These are phyloP conservation scores for Eupithecia subumbrata DNA, from an alignment of 2,888 invertebrate species.

Conservation along the genomic window DNA sequence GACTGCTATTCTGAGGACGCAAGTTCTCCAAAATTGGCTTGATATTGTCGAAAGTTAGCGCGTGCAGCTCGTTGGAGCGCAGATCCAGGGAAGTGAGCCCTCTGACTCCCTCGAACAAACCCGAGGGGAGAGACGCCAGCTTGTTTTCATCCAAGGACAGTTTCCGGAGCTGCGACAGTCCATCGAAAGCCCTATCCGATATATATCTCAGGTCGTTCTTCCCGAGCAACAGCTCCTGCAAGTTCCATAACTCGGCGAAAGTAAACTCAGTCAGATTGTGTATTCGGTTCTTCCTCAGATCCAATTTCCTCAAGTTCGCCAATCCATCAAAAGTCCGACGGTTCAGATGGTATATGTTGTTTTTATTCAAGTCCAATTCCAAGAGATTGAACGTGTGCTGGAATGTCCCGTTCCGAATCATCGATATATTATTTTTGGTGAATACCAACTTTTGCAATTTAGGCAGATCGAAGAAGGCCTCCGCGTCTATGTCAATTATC, in stretches of 20 bases:
- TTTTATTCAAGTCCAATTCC: constrained; percentile 91
- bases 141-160: constrained; percentile 91
- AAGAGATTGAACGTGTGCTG: constrained; percentile 88
- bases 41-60: constrained; percentile 90
- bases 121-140: constrained; percentile 87
- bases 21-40: constrained; percentile 91
- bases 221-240: constrained; percentile 88
- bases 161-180: constrained; percentile 88
- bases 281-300: constrained; percentile 89
- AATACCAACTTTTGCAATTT: constrained; percentile 89
- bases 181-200: constrained; percentile 90
- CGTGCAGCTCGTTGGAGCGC: constrained; percentile 89
- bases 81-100: constrained; percentile 90
- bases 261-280: constrained; percentile 91
- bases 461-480: constrained; percentile 90
- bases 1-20: constrained; percentile 89
- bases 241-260: constrained; percentile 90
- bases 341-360: constrained; percentile 89
- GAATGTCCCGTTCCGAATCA: constrained; percentile 93
- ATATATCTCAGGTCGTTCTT: constrained; percentile 89
- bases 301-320: constrained; percentile 88
- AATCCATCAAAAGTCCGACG: constrained; percentile 91
- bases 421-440: constrained; percentile 93
- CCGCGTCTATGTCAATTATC: constrained; percentile 88
- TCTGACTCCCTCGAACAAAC: constrained; percentile 89